These are phyloP conservation scores for Drosophila parvula DNA, from an alignment of 1,140 invertebrate genomes.

Conservation along the genomic window DNA sequence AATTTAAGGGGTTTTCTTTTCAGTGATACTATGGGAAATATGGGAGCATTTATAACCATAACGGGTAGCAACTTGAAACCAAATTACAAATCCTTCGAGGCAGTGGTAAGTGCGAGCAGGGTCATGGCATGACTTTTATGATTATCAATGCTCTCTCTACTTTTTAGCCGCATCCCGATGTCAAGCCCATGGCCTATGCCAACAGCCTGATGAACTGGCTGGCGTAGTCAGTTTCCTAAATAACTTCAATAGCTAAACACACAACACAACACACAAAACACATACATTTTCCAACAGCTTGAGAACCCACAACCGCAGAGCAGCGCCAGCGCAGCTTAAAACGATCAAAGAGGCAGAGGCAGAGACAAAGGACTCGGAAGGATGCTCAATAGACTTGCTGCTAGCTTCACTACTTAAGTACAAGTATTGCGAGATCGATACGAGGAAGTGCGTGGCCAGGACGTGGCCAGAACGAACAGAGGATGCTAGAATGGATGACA, in stretches of 20 bases:
- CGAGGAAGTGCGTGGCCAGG: not conserved
- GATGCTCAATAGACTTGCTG: conserved; percentile 63
- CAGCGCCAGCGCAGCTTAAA: conserved; percentile 30
- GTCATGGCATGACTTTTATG: not conserved
- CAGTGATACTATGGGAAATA: conserved; percentile 99
- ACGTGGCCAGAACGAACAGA: not conserved
- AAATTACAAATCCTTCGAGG: conserved; percentile 95
- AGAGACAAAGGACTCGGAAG: conserved; percentile 22
- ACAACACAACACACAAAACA: conserved; percentile 40
- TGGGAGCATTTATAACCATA: conserved; percentile 98
- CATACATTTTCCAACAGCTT: conserved; percentile 60
- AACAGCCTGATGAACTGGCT: conserved; percentile 87
- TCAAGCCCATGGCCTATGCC: conserved; percentile 98
- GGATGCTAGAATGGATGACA: conserved; percentile 36
- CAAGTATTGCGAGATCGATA: conserved; percentile 46
- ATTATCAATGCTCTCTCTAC: conserved; percentile 31
- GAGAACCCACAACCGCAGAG: conserved; percentile 59
- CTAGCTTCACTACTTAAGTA: conserved; percentile 50
- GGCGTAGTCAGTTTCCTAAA: conserved; percentile 65
- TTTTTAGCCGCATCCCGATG: conserved; percentile 97
- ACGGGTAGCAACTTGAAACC: conserved; percentile 96
- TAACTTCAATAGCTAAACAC: conserved; percentile 72
- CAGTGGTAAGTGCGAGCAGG: conserved; percentile 86
- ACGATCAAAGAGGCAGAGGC: conserved; percentile 32
- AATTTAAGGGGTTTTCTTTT: conserved; percentile 65